A percentile compares a stretch with the other conserved stretches of the same genome.
These are phyloP conservation scores for Natrix natrix DNA, from an alignment of 2,797 vertebrate species.

Conservation along the genomic window DNA sequence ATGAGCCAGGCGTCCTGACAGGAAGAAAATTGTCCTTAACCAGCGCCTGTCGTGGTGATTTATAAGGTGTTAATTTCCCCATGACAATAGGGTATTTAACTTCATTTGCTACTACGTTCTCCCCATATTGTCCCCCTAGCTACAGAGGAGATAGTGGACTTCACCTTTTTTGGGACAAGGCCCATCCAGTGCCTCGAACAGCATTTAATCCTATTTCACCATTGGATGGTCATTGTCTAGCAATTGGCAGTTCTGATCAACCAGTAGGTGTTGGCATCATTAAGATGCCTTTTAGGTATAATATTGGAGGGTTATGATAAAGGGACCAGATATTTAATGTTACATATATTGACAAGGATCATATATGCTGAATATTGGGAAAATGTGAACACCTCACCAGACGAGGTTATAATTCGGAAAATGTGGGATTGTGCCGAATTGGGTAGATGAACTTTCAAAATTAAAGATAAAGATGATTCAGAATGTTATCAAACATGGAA, in stretches of 20 bases:
- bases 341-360: too few species aligned
- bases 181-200: background rate
- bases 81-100: conserved; percentile 52
- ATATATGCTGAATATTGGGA: too few species aligned
- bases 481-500: too few species aligned
- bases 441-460: too few species aligned
- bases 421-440: too few species aligned
- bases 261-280: background rate
- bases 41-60: conserved; percentile 54
- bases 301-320: too few species aligned
- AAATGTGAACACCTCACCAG: too few species aligned
- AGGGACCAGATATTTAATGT: too few species aligned
- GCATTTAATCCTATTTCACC: background rate
- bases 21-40: conserved; percentile 59
- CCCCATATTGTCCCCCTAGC: background rate
- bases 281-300: too few species aligned
- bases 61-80: conserved; percentile 56
- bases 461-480: too few species aligned
- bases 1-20: conserved; percentile 51
- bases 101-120: conserved; percentile 30
- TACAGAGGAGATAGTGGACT: background rate
- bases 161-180: background rate
- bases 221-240: background rate
- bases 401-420: too few species aligned
- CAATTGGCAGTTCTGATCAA: background rate